phyloP scores from a whole-genome alignment of 2,797 vertebrate species.

The Telmatherina bonti region DNA sequence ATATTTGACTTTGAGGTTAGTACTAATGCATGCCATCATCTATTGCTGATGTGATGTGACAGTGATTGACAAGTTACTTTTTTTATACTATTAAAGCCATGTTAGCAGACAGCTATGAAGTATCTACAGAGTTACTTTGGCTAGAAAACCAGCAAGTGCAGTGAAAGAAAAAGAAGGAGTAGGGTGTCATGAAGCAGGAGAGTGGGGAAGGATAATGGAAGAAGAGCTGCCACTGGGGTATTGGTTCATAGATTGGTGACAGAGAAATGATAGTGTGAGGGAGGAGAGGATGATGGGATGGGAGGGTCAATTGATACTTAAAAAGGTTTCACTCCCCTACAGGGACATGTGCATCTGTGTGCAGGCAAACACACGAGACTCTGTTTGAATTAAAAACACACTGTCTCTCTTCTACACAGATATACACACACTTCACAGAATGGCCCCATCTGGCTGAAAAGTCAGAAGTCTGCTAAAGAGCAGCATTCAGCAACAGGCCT shows the following conservation, averaged over 20 bases:
- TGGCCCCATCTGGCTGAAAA: slow-evolving; percentile 35
- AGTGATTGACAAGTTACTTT: slow-evolving; percentile 17
- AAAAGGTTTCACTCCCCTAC: slow-evolving; percentile 82
- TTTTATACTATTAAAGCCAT: slow-evolving; percentile 12
- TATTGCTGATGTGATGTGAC: slow-evolving; percentile 20
- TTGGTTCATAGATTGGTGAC: slow-evolving; percentile 84
- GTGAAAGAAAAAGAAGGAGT: slow-evolving; percentile 50
- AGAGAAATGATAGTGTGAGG: slow-evolving; percentile 77
- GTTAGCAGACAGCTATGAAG: slow-evolving; percentile 21
- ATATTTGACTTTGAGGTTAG: slow-evolving; percentile 24
- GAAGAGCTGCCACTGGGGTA: slow-evolving; percentile 83
- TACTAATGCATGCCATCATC: background rate
- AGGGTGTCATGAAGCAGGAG: slow-evolving; percentile 60
- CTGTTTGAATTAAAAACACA: slow-evolving; percentile 42
- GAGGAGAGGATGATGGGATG: slow-evolving; percentile 64
- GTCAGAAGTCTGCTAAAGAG: slow-evolving; percentile 32
- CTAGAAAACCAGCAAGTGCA: slow-evolving; percentile 50
- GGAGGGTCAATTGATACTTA: slow-evolving; percentile 83
- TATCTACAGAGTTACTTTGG: slow-evolving; percentile 33
- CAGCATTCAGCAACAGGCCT: slow-evolving; percentile 27
- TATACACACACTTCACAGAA: slow-evolving; percentile 25
- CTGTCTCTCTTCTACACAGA: background rate
- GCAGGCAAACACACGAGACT: slow-evolving; percentile 45
- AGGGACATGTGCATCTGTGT: slow-evolving; percentile 61
- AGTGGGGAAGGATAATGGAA: slow-evolving; percentile 76